Conservation (phyloP, 2,888 invertebrate species). For the Galerucella pusilla region DNA sequence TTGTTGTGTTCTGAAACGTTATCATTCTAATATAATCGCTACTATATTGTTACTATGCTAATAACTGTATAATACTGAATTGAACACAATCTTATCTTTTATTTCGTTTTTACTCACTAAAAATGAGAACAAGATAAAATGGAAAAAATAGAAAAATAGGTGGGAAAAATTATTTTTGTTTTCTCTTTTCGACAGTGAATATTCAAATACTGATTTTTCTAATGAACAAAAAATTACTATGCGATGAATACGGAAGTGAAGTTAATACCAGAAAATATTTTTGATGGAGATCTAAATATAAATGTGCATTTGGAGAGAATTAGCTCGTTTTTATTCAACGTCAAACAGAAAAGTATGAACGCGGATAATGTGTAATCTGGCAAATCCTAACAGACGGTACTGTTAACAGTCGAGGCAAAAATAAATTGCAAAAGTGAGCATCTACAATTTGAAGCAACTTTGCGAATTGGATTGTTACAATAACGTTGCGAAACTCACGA, state of each 20-base stretch:
- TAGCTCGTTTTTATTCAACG: background rate
- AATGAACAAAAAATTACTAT: background rate
- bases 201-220: too few species aligned
- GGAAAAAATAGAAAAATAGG: too few species aligned
- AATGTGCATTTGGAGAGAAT: background rate
- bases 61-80: slow-evolving; percentile 2
- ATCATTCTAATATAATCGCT: slow-evolving; percentile 49
- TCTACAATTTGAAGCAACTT: slow-evolving; percentile 3
- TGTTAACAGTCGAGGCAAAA: background rate
- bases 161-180: too few species aligned
- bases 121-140: too few species aligned
- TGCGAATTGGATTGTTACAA: background rate
- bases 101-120: background rate
- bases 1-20: slow-evolving; percentile 51
- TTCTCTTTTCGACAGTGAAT: too few species aligned
- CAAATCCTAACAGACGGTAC: slow-evolving; percentile 1
- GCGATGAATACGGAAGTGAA: background rate
- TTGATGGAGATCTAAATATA: background rate
- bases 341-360: background rate
- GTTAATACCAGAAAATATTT: background rate
- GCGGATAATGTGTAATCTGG: background rate
- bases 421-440: background rate
- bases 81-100: background rate
- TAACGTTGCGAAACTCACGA: background rate
- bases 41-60: slow-evolving; percentile 19